Evolutionary conservation across 2,888 invertebrate genomes (phyloP).

Genomic region (Xylocampa areola): DNA sequence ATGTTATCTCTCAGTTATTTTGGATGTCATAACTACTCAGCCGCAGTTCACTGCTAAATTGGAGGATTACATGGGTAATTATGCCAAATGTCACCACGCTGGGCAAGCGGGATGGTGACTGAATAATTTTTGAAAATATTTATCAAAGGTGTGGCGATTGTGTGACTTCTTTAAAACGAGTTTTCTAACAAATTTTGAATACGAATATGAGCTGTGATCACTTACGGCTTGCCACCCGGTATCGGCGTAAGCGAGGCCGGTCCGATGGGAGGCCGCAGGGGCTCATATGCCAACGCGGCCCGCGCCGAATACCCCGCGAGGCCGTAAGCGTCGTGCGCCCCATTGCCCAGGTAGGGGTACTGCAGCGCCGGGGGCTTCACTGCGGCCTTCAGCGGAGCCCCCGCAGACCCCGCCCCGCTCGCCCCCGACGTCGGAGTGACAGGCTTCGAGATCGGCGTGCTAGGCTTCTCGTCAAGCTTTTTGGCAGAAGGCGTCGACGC

Average conservation of each 20-base stretch:
- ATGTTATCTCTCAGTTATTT: conserved; percentile 20
- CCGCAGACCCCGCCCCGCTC: conserved; percentile 90
- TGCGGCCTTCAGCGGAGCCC: conserved; percentile 88
- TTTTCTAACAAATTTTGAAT: conserved; percentile 53
- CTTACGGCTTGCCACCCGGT: conserved; percentile 96
- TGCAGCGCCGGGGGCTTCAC: conserved; percentile 91
- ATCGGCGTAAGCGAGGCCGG: conserved; percentile 91
- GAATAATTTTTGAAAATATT: conserved; percentile 26
- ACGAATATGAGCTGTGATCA: conserved; percentile 67
- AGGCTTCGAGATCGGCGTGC: conserved; percentile 97
- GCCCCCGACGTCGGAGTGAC: conserved; percentile 95
- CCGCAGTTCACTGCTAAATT: conserved; percentile 52
- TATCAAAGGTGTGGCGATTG: conserved; percentile 21
- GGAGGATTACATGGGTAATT: conserved; percentile 17
- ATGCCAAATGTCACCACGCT: conserved; percentile 52
- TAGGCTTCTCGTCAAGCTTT: conserved; percentile 96
- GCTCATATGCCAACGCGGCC: conserved; percentile 86
- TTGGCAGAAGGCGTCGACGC: conserved; percentile 97
- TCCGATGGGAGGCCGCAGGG: conserved; percentile 86
- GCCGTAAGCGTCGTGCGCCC: conserved; percentile 86
- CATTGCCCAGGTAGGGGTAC: conserved; percentile 91
- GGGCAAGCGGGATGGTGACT: conserved; percentile 56
- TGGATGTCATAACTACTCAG: conserved; percentile 10
- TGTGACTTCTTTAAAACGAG: conserved; percentile 16
- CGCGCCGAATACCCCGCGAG: conserved; percentile 87